Conservation (phyloP, 1,140 invertebrate genomes). For the Pachypeltis micranthus region DNA sequence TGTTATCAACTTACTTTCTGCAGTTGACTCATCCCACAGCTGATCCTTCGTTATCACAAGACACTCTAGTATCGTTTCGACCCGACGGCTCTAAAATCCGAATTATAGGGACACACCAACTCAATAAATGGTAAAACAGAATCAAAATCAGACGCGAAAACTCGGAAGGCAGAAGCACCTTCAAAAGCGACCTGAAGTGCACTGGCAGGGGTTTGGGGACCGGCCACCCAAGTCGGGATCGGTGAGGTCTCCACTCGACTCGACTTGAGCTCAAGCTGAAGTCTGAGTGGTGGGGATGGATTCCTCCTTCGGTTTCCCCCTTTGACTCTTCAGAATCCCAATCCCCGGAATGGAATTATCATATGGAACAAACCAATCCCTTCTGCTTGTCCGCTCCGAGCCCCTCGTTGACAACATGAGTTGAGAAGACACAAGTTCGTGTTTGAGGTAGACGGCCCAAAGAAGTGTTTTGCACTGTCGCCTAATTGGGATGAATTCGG, state of each 20-base stretch:
- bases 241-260: background rate
- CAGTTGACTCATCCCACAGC: too few relatives aligned
- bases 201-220: constrained; percentile 8
- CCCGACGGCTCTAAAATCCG: too few relatives aligned
- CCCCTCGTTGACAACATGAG: too few relatives aligned
- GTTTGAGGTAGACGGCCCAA: background rate
- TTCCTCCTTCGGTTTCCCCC: background rate
- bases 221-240: background rate
- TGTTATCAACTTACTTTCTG: too few relatives aligned
- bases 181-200: background rate
- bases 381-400: background rate
- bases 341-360: constrained; percentile 16
- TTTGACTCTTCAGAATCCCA: too few relatives aligned
- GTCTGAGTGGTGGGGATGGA: background rate
- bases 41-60: too few relatives aligned
- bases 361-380: constrained; percentile 17
- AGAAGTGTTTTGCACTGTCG: too few relatives aligned
- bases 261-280: background rate
- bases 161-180: background rate
- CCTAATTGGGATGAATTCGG: too few relatives aligned
- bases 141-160: too few relatives aligned
- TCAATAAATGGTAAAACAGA: too few relatives aligned
- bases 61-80: too few relatives aligned
- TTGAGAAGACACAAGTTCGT: background rate
- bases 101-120: too few relatives aligned